phyloP scores from a whole-genome alignment of 2,113 vertebrate genomes.

The Leucopsar rothschildi region DNA sequence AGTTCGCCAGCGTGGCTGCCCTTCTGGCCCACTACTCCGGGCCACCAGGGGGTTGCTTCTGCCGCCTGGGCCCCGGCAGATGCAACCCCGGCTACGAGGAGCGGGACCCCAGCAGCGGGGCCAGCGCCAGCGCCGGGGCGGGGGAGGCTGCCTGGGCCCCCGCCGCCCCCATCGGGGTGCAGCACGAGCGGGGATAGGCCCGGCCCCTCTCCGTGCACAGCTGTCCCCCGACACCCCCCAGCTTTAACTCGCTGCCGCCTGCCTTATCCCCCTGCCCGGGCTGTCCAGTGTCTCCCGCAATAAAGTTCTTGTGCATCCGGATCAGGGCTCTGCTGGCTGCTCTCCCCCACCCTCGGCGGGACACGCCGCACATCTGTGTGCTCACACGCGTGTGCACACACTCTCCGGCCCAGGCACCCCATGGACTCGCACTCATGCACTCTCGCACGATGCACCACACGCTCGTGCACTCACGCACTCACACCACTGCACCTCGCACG shows the following conservation, averaged over 20 bases:
- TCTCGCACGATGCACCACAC: accelerated
- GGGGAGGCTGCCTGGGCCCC: neutral
- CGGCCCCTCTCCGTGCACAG: accelerated
- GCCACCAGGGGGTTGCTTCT: conserved; percentile 75
- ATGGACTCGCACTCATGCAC: accelerated
- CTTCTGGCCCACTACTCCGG: conserved; percentile 84
- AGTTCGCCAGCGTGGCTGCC: conserved; percentile 81
- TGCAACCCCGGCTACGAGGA: conserved; percentile 89
- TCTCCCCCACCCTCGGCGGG: neutral
- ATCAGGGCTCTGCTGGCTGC: neutral
- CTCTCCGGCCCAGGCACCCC: accelerated
- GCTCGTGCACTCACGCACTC: accelerated
- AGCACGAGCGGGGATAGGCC: conserved; percentile 63
- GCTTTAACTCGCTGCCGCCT: neutral
- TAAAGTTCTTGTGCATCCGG: neutral
- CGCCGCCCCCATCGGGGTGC: neutral
- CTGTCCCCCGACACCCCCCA: accelerated
- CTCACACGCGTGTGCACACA: too few relatives aligned
- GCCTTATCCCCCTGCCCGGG: neutral
- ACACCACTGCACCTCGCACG: accelerated
- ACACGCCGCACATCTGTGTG: accelerated
- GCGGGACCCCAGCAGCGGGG: conserved; percentile 38
- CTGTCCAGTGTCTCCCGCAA: neutral
- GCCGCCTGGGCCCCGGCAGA: conserved; percentile 74
- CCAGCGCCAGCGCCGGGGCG: neutral